Conservation (phyloP, 1,140 invertebrate genomes). For the Eulimnadia texana region DNA sequence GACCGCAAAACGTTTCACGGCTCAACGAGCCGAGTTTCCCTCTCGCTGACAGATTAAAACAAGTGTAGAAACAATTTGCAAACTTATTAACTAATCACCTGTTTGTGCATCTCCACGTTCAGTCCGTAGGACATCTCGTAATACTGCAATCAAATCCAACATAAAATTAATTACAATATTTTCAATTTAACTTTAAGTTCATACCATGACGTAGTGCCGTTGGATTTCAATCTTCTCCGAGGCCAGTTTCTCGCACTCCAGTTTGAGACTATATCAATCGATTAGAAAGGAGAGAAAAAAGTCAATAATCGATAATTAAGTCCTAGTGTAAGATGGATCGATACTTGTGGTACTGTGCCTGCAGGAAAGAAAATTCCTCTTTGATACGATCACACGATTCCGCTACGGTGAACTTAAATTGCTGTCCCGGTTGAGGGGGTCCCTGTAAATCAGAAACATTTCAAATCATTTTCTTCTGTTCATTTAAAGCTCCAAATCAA, state of each 20-base stretch:
- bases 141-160: conserved; percentile 67
- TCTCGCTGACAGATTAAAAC: neutral
- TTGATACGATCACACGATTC: conserved; percentile 96
- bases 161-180: neutral
- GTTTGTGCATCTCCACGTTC: conserved; percentile 99
- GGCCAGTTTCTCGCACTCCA: conserved; percentile 73
- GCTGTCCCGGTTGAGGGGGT: conserved; percentile 69
- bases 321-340: neutral
- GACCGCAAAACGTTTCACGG: conserved; percentile 5
- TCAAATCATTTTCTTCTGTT: neutral
- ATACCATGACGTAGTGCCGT: conserved; percentile 90
- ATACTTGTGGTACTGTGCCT: conserved; percentile 95
- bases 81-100: conserved; percentile 44
- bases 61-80: neutral
- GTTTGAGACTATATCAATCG: conserved; percentile 25
- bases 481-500: conserved; percentile 8
- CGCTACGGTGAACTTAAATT: conserved; percentile 88
- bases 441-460: conserved; percentile 45
- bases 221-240: conserved; percentile 96
- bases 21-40: neutral
- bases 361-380: conserved; percentile 96
- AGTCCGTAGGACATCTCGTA: conserved; percentile 99
- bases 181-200: neutral
- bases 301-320: neutral
- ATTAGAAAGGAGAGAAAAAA: neutral